These are phyloP conservation scores for Oncorhynchus mykiss DNA, from an alignment of 2,113 vertebrate genomes.

Conservation along the genomic window DNA sequence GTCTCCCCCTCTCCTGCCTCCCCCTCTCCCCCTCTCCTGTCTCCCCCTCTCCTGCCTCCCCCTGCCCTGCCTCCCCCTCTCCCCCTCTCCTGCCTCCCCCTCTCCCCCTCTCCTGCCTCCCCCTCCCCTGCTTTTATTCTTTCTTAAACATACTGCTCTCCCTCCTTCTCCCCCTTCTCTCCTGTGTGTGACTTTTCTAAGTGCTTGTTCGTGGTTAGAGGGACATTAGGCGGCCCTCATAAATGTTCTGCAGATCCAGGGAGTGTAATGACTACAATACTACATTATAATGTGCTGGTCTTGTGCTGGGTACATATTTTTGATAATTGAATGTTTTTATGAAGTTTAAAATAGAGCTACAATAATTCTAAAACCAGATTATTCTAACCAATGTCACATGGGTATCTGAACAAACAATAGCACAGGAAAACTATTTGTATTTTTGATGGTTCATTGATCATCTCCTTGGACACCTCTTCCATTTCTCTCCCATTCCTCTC, in stretches of 20 bases:
- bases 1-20: too few relatives aligned
- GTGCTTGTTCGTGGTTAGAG: neutral
- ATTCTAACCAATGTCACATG: neutral
- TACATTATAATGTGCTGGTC: too few relatives aligned
- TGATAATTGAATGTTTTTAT: too few relatives aligned
- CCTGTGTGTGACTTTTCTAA: neutral
- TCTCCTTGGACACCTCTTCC: neutral
- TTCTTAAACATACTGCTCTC: neutral
- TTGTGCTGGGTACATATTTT: too few relatives aligned
- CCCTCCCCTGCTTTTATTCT: conserved; percentile 3
- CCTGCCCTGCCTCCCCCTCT: too few relatives aligned
- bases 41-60: too few relatives aligned
- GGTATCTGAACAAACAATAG: neutral
- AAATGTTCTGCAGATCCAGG: neutral
- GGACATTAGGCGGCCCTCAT: neutral
- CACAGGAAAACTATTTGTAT: neutral
- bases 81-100: too few relatives aligned
- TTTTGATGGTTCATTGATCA: neutral
- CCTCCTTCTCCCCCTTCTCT: neutral
- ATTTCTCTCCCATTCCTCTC: neutral
- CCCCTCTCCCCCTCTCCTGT: too few relatives aligned
- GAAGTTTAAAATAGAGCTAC: neutral
- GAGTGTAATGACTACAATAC: too few relatives aligned
- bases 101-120: too few relatives aligned
- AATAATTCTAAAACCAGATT: neutral